Conservation (phyloP, 1,140 invertebrate species). For the Eciton burchellii region DNA sequence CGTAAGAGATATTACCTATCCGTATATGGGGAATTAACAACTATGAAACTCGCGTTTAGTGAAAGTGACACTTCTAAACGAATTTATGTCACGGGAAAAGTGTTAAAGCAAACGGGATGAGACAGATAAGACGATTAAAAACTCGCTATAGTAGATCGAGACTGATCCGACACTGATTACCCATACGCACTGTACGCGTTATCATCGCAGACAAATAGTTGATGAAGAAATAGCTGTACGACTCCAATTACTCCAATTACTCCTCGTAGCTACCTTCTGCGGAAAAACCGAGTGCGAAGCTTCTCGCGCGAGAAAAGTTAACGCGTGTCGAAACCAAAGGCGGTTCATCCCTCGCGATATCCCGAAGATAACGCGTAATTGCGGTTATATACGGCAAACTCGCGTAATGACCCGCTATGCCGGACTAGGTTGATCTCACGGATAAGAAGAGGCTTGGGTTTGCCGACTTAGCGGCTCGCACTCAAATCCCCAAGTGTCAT, state of each 20-base stretch:
- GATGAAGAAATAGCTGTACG: too few species aligned
- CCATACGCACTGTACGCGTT: too few species aligned
- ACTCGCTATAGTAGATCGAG: too few species aligned
- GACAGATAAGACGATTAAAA: too few species aligned
- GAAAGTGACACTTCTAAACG: too few species aligned
- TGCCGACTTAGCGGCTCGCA: conserved; percentile 9
- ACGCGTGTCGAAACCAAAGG: neutral
- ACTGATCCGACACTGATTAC: too few species aligned
- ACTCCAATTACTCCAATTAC: too few species aligned
- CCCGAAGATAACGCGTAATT: conserved; percentile 24
- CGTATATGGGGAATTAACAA: neutral
- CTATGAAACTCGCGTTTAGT: neutral
- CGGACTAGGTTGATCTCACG: conserved; percentile 19
- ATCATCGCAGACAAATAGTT: too few species aligned
- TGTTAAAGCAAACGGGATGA: too few species aligned
- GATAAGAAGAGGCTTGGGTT: conserved; percentile 18
- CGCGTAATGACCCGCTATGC: neutral
- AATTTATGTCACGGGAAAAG: too few species aligned
- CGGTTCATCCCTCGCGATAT: conserved; percentile 16
- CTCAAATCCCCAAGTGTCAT: conserved; percentile 38
- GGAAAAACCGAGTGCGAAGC: neutral
- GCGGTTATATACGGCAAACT: conserved; percentile 30
- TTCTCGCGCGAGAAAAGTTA: neutral
- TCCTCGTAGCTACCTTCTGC: too few species aligned
- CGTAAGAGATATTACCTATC: neutral